phyloP scores from a whole-genome alignment of 2,888 invertebrate species.

The Melanchra persicariae region DNA sequence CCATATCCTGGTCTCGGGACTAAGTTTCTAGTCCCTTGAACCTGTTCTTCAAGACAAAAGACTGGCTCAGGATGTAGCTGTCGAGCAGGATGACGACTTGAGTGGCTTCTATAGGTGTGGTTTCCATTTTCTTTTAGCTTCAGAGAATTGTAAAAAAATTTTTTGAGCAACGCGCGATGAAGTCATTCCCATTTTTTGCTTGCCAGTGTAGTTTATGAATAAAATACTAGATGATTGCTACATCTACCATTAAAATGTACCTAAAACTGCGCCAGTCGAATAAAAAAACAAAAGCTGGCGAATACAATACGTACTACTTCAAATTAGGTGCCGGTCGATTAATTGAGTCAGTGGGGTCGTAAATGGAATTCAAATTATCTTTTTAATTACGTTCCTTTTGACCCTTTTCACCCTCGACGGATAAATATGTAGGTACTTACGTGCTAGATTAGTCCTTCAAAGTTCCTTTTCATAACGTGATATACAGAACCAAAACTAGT shows the following conservation, averaged over 20 bases:
- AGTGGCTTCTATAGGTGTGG: too few relatives aligned
- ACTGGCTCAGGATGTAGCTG: too few relatives aligned
- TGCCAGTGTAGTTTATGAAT: too few relatives aligned
- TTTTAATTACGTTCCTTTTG: conserved; percentile 43
- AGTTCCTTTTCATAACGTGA: background rate
- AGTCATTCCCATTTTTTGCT: too few relatives aligned
- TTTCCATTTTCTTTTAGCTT: too few relatives aligned
- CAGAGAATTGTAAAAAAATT: too few relatives aligned
- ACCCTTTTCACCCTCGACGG: conserved; percentile 12
- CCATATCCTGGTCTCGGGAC: too few relatives aligned
- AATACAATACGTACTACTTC: background rate
- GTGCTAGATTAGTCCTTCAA: conserved; percentile 1
- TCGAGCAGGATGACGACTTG: too few relatives aligned
- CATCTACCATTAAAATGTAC: background rate
- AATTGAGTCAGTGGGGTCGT: conserved; percentile 28
- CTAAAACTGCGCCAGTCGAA: background rate
- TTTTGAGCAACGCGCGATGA: too few relatives aligned
- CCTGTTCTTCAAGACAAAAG: too few relatives aligned
- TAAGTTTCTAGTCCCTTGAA: too few relatives aligned
- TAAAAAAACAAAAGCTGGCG: conserved; percentile 1
- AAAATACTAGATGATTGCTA: too few relatives aligned
- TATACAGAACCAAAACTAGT: background rate
- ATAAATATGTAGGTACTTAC: background rate
- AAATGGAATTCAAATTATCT: conserved; percentile 42
- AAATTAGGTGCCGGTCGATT: conserved; percentile 10